Evolutionary conservation across 2,797 vertebrate genomes (phyloP), one percentile per base, ranked within the genome.

Genomic region (Psittacula derbiana): DNA sequence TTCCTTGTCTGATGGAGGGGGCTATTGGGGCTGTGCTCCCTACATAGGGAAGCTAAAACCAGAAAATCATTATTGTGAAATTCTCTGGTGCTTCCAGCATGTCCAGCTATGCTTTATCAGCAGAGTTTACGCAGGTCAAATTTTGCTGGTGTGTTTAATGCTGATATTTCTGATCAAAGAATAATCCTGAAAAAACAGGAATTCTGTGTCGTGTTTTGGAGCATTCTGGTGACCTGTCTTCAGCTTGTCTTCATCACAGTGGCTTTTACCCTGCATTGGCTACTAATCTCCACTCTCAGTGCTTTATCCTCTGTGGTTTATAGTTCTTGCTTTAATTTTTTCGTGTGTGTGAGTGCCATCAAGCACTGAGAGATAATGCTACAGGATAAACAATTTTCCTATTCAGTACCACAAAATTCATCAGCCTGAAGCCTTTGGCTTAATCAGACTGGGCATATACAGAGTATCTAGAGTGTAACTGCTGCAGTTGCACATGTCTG

Each of bases 401-500:
- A 3, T 78, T 86, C 18, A 49, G 33, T 74, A 11, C 52, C 41
- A n/a, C 61, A 88, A 23, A 74, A 67, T 67, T 80, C 31, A 71
- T 38, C 40, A 41, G 31, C 47, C 24, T 52, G 41, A 23, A 81
- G 36, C 10, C 18, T 57, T 81, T 75, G 50, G 2, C 60, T 62
- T 24, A 19, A 57, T 90, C 50, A 53, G 28, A 38, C 8, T 46
- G 13, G 36, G 6, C 30, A 25, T 6, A 20, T 57, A 17, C 7
- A 16, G 27, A 58, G 3, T 40, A 30, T 40, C 19, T 53, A 15
- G 11, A 31, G 25, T 28, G 2, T 36, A 69, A 57, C 30, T 69
- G 46, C 31, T 43, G 3, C 44, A 60, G 28, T 40, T 70, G 28
- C 41, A 53, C 9, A 2, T 0, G 0, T 66, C 17, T 66, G 43